Evolutionary conservation across 2,113 vertebrate genomes (phyloP).

Genomic region (Oenanthe oenanthe): DNA sequence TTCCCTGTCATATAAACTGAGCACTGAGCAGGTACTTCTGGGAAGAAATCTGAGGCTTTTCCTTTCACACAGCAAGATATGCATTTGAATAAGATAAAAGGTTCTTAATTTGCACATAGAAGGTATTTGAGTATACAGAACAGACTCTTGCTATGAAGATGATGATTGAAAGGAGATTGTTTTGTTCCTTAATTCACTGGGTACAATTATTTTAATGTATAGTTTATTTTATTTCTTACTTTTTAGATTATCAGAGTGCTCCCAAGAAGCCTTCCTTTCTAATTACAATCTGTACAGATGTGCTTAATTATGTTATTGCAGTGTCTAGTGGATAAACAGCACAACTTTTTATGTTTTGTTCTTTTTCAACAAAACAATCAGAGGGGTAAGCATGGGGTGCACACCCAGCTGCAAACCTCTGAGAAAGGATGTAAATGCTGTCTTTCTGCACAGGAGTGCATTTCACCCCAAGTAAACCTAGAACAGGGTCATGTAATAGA

Average conservation of each 20-base stretch:
- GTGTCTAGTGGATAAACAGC: not conserved
- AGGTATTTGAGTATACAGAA: not conserved
- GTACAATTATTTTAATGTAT: not conserved
- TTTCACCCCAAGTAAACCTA: conserved; percentile 5
- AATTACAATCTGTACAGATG: not conserved
- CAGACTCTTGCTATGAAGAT: not conserved
- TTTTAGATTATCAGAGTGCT: not conserved
- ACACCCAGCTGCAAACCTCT: not conserved
- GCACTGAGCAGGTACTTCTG: not conserved
- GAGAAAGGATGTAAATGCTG: not conserved
- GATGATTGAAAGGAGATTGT: not conserved
- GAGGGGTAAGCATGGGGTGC: not conserved
- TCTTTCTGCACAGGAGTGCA: not conserved
- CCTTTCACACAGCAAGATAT: not conserved
- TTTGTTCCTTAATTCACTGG: not conserved
- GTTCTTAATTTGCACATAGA: not conserved
- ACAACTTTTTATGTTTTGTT: not conserved
- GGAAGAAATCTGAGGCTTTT: not conserved
- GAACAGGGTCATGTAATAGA: not conserved
- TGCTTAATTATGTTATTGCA: not conserved
- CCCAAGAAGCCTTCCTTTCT: not conserved
- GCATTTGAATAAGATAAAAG: not conserved
- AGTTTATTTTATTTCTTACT: not conserved
- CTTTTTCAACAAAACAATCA: not conserved
- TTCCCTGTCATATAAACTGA: not conserved